phyloP scores from a whole-genome alignment of 2,113 vertebrate species.

The Haemorhous mexicanus region DNA sequence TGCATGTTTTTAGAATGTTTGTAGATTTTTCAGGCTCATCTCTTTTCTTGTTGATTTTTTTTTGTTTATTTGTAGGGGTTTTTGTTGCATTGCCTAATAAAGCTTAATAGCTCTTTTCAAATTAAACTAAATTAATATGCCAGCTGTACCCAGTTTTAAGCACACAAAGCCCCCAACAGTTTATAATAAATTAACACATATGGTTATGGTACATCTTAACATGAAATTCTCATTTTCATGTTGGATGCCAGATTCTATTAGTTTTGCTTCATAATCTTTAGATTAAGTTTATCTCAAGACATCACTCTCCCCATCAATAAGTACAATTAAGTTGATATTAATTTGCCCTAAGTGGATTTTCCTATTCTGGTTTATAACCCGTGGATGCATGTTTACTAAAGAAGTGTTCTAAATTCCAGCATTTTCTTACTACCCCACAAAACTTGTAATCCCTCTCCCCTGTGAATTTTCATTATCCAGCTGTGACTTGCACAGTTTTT shows the following conservation, averaged over 20 bases:
- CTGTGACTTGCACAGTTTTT: neutral
- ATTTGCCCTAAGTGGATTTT: slow-evolving; percentile 41
- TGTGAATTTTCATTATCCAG: neutral
- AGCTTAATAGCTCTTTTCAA: slow-evolving; percentile 29
- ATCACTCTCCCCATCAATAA: slow-evolving; percentile 30
- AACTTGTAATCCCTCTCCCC: neutral
- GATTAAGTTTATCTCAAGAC: slow-evolving; percentile 58
- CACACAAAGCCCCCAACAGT: neutral
- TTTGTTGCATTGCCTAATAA: neutral
- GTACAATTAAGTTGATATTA: slow-evolving; percentile 45
- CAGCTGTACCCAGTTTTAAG: slow-evolving; percentile 36
- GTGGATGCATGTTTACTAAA: neutral
- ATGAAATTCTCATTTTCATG: slow-evolving; percentile 45
- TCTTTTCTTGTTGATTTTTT: neutral
- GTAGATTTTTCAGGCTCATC: neutral
- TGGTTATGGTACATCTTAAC: slow-evolving; percentile 48
- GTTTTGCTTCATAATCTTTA: slow-evolving; percentile 60
- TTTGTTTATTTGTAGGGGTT: neutral
- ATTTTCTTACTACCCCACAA: slow-evolving; percentile 6
- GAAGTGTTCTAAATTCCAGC: neutral
- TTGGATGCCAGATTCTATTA: slow-evolving; percentile 46
- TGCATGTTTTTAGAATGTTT: neutral
- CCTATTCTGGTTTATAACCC: neutral
- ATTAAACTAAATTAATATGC: slow-evolving; percentile 58
- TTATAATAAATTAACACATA: slow-evolving; percentile 60